Evolutionary conservation across 2,888 invertebrate genomes (phyloP), one percentile per base, ranked within the genome.

Genomic region (Eupithecia tripunctaria): DNA sequence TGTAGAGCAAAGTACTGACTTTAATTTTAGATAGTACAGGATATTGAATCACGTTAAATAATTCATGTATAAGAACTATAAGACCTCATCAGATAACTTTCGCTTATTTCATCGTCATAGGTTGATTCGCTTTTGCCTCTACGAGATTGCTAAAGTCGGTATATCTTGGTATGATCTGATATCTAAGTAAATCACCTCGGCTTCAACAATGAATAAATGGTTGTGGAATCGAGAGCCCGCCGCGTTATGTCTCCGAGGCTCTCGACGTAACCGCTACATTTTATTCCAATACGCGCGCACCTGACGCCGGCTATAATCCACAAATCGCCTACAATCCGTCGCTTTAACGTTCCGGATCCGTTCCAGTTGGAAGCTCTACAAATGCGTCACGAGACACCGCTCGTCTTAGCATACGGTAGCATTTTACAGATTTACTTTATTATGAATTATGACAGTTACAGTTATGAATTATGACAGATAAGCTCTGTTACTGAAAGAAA

Each of bases 241-340:
- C 5, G 4, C 43, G 6, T 18, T 43, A 41, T 15, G 15, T 6
- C 43, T 43, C 18, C 14, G 15, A 41, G 15, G 43, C 51, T 10
- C 51, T n/a, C 5, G 7, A 18, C n/a, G 47, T 47, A 14, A 12
- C 4, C 25, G 56, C 56, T 18, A 41, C 36, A 32, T 66, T 66
- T 66, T 47, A 43, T 66, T 66, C 56, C 25, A 25, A 12, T 18
- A 41, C 5, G 36, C 36, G 36, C 36, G 8, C 67, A 51, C 51
- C 51, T n/a, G 43, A 29, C 29, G 2, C 29, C 60, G 60, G 60
- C 27, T 60, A 18, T 68, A 62, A 62, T 62, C 68, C 29, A 32
- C n/a, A n/a, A 62, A n/a, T 21, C 38, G 68, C n/a, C 32, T 32
- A 32, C 68, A 62, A 68, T 62, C 68, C 62, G 62, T 21, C 47